These are phyloP conservation scores for Drusus annulatus DNA, from an alignment of 1,140 invertebrate species.

Conservation along the genomic window DNA sequence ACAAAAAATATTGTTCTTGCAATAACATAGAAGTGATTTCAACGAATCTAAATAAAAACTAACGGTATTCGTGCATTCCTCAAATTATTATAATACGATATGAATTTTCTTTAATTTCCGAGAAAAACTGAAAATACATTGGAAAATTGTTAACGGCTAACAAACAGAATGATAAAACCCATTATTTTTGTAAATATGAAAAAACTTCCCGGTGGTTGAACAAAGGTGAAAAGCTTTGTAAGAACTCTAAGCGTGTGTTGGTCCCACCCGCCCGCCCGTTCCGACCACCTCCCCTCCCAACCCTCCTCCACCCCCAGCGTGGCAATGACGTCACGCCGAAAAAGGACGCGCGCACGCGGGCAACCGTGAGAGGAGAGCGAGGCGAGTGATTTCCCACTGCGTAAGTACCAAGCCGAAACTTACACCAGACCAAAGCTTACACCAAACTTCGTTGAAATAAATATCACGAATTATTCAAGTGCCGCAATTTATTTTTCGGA, in stretches of 20 bases:
- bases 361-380: background rate
- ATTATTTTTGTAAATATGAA: background rate
- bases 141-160: too few relatives aligned
- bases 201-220: conserved; percentile 2
- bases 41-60: too few relatives aligned
- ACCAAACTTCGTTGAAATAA: too few relatives aligned
- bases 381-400: conserved; percentile 11
- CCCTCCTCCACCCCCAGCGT: conserved; percentile 38
- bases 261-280: background rate
- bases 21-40: too few relatives aligned
- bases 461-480: too few relatives aligned
- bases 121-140: too few relatives aligned
- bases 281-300: too few relatives aligned
- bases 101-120: too few relatives aligned
- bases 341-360: conserved; percentile 34
- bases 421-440: background rate
- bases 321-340: conserved; percentile 58
- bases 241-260: conserved; percentile 24
- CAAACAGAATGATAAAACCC: background rate
- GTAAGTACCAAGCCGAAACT: conserved; percentile 13
- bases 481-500: too few relatives aligned
- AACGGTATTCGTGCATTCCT: too few relatives aligned
- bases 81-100: too few relatives aligned
- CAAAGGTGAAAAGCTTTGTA: conserved; percentile 19
- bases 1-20: too few relatives aligned